Percentiles rank a stretch among this genome's conserved stretches.
phyloP scores from a whole-genome alignment of 2,113 vertebrate genomes.

The Lucifuga dentata region DNA sequence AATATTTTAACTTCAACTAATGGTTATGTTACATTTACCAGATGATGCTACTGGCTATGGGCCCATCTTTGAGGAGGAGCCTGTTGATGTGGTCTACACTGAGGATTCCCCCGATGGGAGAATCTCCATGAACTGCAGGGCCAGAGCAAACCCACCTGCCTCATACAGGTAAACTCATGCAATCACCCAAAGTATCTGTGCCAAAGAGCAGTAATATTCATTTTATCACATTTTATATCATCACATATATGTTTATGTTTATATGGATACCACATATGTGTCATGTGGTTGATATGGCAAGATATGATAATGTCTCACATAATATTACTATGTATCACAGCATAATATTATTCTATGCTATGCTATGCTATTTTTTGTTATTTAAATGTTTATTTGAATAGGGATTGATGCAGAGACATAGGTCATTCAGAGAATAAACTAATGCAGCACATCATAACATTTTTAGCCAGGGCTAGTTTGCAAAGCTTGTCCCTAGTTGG shows the following conservation, averaged over 20 bases:
- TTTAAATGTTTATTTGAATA: too few relatives aligned
- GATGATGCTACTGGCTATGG: conserved; percentile 96
- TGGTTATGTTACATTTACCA: conserved; percentile 55
- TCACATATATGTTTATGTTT: too few relatives aligned
- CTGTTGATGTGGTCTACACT: conserved; percentile 93
- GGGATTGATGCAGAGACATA: too few relatives aligned
- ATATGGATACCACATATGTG: background rate
- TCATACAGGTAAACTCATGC: conserved; percentile 86
- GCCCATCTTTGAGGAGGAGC: conserved; percentile 98
- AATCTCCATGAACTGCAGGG: conserved; percentile 96
- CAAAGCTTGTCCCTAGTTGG: too few relatives aligned
- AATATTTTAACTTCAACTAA: background rate
- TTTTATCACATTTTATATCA: too few relatives aligned
- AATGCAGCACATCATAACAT: too few relatives aligned
- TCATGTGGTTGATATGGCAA: background rate
- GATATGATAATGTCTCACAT: too few relatives aligned
- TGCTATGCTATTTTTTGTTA: too few relatives aligned
- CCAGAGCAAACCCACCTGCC: conserved; percentile 90
- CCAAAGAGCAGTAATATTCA: too few relatives aligned
- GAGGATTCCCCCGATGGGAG: conserved; percentile 94
- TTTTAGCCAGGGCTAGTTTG: too few relatives aligned
- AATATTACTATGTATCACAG: too few relatives aligned
- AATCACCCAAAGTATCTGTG: background rate
- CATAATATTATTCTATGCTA: background rate
- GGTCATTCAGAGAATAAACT: too few relatives aligned